Evolutionary conservation across 2,113 vertebrate species (phyloP).

Genomic region (Dasyornis broadbenti): DNA sequence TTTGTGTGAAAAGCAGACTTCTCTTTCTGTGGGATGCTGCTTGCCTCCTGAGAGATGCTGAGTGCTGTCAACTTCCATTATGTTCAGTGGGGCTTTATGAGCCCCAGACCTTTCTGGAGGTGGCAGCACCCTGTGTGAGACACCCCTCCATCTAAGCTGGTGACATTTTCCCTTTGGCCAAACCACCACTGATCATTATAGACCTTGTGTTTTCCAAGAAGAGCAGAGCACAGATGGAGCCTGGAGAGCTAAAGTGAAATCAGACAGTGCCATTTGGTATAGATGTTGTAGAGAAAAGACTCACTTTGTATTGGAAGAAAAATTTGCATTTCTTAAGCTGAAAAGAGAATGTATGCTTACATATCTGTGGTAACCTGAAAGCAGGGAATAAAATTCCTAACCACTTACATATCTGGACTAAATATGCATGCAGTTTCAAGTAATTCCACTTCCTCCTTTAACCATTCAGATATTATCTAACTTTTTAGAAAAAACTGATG

Average conservation of each 20-base stretch:
- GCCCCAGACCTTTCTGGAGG: background rate
- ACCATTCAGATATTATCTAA: background rate
- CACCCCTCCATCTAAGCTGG: background rate
- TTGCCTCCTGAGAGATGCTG: background rate
- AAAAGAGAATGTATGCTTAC: background rate
- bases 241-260: background rate
- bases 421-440: background rate
- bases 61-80: background rate
- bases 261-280: background rate
- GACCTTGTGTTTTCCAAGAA: background rate
- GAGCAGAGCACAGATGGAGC: background rate
- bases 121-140: accelerated
- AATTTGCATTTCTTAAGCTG: background rate
- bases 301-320: background rate
- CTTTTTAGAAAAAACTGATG: background rate
- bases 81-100: background rate
- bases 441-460: background rate
- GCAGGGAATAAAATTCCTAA: background rate
- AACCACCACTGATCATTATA: background rate
- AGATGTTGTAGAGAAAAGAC: background rate
- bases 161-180: background rate
- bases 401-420: background rate
- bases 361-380: background rate
- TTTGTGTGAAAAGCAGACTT: background rate
- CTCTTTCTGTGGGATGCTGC: background rate